These are phyloP conservation scores for Camponotus floridanus DNA, from an alignment of 1,140 invertebrate species.

Conservation along the genomic window DNA sequence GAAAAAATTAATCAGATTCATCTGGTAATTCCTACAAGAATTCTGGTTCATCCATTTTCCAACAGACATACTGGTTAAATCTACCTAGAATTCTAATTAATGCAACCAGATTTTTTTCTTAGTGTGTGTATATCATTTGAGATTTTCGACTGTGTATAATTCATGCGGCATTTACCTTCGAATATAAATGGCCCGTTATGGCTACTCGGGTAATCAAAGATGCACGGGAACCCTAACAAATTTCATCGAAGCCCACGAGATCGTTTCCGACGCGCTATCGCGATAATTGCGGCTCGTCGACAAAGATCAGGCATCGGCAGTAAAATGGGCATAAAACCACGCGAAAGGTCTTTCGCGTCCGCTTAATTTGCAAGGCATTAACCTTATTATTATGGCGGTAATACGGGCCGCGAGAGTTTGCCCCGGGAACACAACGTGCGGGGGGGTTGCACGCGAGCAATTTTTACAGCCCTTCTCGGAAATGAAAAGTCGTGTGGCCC, in stretches of 20 bases:
- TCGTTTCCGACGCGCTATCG: slow-evolving; percentile 39
- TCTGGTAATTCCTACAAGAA: too few species aligned
- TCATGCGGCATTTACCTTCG: background rate
- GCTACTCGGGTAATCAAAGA: slow-evolving; percentile 1
- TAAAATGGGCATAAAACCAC: slow-evolving; percentile 69
- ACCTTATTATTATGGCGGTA: slow-evolving; percentile 74
- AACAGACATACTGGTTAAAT: too few species aligned
- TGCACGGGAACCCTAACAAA: background rate
- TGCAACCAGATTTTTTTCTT: too few species aligned
- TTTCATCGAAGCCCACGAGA: slow-evolving; percentile 22
- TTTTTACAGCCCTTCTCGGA: slow-evolving; percentile 75
- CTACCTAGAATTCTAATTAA: too few species aligned
- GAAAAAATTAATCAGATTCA: too few species aligned
- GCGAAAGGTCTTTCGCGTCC: slow-evolving; percentile 69
- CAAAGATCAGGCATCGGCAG: slow-evolving; percentile 65
- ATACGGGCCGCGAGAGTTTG: slow-evolving; percentile 61
- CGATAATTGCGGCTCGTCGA: slow-evolving; percentile 58
- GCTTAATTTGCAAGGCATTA: slow-evolving; percentile 74
- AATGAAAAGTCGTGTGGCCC: slow-evolving; percentile 69
- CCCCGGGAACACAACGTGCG: slow-evolving; percentile 44
- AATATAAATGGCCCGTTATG: background rate
- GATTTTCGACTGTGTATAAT: background rate
- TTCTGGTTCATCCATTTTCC: too few species aligned
- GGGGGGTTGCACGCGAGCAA: slow-evolving; percentile 68
- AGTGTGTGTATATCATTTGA: background rate